These are phyloP conservation scores for Apamea epomidion DNA, from an alignment of 2,888 invertebrate genomes.

Conservation along the genomic window DNA sequence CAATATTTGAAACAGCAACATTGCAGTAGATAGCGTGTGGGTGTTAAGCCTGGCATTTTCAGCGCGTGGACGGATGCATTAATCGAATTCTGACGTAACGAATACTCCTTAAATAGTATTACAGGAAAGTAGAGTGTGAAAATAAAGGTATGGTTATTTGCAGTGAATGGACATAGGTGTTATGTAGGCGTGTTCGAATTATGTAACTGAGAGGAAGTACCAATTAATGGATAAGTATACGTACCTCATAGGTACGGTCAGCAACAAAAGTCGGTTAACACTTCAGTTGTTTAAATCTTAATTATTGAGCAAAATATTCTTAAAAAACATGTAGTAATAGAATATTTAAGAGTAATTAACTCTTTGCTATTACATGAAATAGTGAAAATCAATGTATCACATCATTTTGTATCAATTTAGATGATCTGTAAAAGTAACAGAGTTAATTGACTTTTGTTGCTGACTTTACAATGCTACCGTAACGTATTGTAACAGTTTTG, in stretches of 20 bases:
- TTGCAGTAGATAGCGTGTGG: constrained; percentile 46
- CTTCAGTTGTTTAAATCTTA: too few relatives aligned
- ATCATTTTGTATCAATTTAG: too few relatives aligned
- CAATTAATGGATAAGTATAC: background rate
- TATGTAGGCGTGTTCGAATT: background rate
- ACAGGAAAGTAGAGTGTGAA: background rate
- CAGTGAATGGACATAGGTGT: background rate
- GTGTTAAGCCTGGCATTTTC: constrained; percentile 51
- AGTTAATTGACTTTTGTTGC: too few relatives aligned
- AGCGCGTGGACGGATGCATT: constrained; percentile 29
- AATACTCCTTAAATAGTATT: background rate
- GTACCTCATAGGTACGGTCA: background rate
- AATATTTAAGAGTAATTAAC: too few relatives aligned
- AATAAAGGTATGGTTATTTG: background rate
- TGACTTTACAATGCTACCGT: background rate
- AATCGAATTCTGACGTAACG: background rate
- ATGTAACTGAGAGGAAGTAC: background rate
- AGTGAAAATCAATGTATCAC: too few relatives aligned
- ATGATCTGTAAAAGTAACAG: too few relatives aligned
- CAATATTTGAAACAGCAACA: constrained; percentile 20
- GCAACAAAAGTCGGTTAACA: too few relatives aligned
- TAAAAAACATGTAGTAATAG: too few relatives aligned
- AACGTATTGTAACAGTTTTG: background rate
- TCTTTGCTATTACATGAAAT: too few relatives aligned
- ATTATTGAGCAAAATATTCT: too few relatives aligned